phyloP scores from a whole-genome alignment of 1,140 invertebrate species.

The Ostrea denselamellosa region DNA sequence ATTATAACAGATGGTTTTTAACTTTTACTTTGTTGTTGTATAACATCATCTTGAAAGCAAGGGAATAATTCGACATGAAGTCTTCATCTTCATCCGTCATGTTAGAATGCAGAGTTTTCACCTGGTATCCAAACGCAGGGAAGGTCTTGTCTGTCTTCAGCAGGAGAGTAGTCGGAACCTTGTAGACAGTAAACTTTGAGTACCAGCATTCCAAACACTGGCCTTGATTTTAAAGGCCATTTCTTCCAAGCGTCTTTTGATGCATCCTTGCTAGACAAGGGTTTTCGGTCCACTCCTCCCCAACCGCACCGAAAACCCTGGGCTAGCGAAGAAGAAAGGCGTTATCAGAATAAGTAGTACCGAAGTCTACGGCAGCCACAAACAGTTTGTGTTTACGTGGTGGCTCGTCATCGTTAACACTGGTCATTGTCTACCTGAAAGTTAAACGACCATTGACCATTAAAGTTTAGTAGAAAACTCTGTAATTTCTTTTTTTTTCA shows the following conservation, averaged over 20 bases:
- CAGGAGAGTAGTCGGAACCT: slow-evolving; percentile 49
- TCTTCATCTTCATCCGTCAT: slow-evolving; percentile 47
- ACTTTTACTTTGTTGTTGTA: slow-evolving; percentile 47
- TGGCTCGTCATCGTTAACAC: not conserved
- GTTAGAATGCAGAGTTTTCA: slow-evolving; percentile 46
- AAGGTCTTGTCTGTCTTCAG: slow-evolving; percentile 40
- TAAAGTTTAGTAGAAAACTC: no score
- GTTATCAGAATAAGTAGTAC: slow-evolving; percentile 47
- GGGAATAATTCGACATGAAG: slow-evolving; percentile 46
- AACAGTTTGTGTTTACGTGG: slow-evolving; percentile 27
- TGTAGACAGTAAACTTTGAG: slow-evolving; percentile 31
- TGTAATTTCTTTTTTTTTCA: no score
- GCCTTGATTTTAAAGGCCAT: slow-evolving; percentile 38
- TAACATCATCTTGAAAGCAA: slow-evolving; percentile 55
- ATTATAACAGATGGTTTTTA: not conserved
- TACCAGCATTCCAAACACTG: slow-evolving; percentile 49
- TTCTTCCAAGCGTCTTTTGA: slow-evolving; percentile 43
- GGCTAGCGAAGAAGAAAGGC: no score
- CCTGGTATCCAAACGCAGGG: slow-evolving; percentile 53
- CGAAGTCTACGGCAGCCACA: slow-evolving; percentile 48
- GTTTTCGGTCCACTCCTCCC: no score
- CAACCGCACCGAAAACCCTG: no score
- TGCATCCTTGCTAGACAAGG: no score
- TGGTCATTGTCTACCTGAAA: slow-evolving; percentile 16
- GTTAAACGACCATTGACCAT: not conserved